phyloP scores from a whole-genome alignment of 2,797 vertebrate genomes.

The Eurystomus glaucurus region DNA sequence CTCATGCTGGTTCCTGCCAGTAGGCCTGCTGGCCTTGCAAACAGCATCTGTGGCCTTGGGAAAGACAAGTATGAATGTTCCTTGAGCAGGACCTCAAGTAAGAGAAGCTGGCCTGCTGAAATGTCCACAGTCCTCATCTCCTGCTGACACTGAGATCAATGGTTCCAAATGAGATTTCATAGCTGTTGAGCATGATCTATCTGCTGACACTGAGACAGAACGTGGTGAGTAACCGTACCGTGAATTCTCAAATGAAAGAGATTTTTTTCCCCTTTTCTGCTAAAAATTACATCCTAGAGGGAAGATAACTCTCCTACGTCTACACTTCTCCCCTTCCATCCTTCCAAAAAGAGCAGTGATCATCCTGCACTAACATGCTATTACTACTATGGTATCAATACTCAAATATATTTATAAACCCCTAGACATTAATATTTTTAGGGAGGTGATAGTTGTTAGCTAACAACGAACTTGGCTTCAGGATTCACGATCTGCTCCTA shows the following conservation, averaged over 20 bases:
- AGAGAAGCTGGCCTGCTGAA: background rate
- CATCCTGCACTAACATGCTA: background rate
- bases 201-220: background rate
- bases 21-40: background rate
- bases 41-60: background rate
- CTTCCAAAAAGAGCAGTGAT: background rate
- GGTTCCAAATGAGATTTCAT: background rate
- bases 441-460: background rate
- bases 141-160: background rate
- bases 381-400: background rate
- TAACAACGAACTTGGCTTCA: background rate
- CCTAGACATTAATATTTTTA: background rate
- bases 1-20: accelerated
- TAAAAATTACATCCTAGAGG: background rate
- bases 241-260: background rate
- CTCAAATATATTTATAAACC: background rate
- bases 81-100: background rate
- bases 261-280: background rate
- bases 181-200: background rate
- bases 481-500: background rate
- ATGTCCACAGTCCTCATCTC: background rate
- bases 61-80: background rate
- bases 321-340: background rate
- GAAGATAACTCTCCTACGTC: background rate
- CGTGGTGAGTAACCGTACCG: background rate